Evolutionary conservation across 1,140 invertebrate genomes (phyloP), one percentile per base, ranked within the genome.

Genomic region (Vanessa atalanta): DNA sequence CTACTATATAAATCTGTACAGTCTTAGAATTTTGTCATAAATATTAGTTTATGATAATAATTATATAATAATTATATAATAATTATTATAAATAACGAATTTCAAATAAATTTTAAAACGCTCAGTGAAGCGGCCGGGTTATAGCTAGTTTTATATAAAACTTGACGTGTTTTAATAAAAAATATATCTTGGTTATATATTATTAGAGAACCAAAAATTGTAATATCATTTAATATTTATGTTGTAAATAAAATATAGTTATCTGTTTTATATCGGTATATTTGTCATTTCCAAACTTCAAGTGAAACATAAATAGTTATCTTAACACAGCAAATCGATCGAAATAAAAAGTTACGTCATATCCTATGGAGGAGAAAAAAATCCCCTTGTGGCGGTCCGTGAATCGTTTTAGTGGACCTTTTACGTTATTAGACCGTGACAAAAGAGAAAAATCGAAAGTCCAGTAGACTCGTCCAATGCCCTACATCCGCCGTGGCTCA

Each of bases 341-440:
- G 65, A 55, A 53, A 84, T 53, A 83, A 82, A 79, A 77, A 48
- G 73, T 79, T 77, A 78, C 65, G 50, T 73, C 65, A 72, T 65
- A 73, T 86, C 79, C 60, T 61, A 63, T 48, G 66, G 63, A 72
- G 12, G 50, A 69, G 63, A 78, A 73, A 80, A 79, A 82, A 77
- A 70, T 68, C 53, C 63, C 12, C 72, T 67, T 67, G 75, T 61
- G 69, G 66, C 68, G 16, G 71, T 65, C 72, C 51, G 31, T 65
- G 72, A 78, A 76, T 69, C 77, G 72, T 71, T 81, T 77, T 76
- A 79, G 70, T 71, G 26, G 63, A 75, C 76, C 73, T 76, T 78
- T 65, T 69, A 79, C 77, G 73, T 83, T 85, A 84, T 79, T 79
- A 75, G 77, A 79, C 72, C 79, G 74, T 76, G 73, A 83, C 75